These are phyloP conservation scores for Actenoides lindsayi DNA, from an alignment of 2,113 vertebrate genomes.

Conservation along the genomic window DNA sequence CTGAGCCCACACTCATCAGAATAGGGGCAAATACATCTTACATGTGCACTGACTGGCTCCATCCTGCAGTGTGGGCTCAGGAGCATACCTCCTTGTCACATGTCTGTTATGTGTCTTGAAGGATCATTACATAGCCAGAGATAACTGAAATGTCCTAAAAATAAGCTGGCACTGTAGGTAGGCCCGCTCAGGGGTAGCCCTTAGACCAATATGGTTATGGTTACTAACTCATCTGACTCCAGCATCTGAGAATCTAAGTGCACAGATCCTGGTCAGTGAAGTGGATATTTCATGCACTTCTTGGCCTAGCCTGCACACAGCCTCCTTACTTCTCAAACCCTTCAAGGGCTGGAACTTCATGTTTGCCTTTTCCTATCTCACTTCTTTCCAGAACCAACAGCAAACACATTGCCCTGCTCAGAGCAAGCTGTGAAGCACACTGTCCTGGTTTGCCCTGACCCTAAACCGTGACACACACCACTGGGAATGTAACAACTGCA, in stretches of 20 bases:
- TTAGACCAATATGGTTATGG: not conserved
- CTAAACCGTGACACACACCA: too few relatives aligned
- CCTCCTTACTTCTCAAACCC: not conserved
- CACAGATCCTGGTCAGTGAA: not conserved
- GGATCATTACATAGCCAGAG: not conserved
- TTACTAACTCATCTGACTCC: not conserved
- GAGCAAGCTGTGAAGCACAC: not conserved
- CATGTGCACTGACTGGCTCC: not conserved
- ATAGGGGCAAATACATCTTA: not conserved
- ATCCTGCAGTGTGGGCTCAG: not conserved
- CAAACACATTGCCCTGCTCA: not conserved
- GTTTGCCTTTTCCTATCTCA: not conserved
- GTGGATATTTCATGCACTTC: not conserved
- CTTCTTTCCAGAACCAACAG: not conserved
- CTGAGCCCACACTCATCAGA: not conserved
- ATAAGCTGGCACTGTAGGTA: accelerated
- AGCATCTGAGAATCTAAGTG: not conserved
- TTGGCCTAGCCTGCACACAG: not conserved
- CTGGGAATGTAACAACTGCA: not conserved
- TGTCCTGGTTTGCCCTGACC: too few relatives aligned
- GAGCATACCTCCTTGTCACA: not conserved
- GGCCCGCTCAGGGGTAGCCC: not conserved
- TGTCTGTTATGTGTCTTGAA: not conserved
- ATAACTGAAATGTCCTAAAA: not conserved
- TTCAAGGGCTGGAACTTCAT: not conserved